Evolutionary conservation across 1,140 invertebrate genomes (phyloP).

Genomic region (Pachypsylla venusta): DNA sequence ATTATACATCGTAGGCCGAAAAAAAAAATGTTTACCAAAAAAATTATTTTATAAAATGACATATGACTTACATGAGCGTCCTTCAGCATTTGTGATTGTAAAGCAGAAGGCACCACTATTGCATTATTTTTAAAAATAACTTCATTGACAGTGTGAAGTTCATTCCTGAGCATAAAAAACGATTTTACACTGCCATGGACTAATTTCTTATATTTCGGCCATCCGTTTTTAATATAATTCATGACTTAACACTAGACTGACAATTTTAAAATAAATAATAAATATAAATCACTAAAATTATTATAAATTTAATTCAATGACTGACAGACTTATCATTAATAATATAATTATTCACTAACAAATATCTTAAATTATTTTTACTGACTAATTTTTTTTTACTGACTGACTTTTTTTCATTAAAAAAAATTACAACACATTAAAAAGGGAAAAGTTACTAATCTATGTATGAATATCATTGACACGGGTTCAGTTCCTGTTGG

Average conservation of each 20-base stretch:
- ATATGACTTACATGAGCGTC: slow-evolving; percentile 3
- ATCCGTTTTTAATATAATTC: slow-evolving; percentile 6
- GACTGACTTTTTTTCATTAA: too few species aligned
- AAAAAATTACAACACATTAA: too few species aligned
- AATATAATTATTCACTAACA: too few species aligned
- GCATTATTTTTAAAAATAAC: slow-evolving; percentile 1
- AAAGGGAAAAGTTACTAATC: too few species aligned
- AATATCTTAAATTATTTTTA: too few species aligned
- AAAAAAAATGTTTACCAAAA: slow-evolving; percentile 8
- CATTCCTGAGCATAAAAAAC: slow-evolving; percentile 17
- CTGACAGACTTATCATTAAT: too few species aligned
- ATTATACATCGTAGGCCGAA: slow-evolving; percentile 11
- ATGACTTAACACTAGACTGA: slow-evolving; percentile 18
- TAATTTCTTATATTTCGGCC: neutral
- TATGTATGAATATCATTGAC: too few species aligned
- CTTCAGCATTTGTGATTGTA: neutral
- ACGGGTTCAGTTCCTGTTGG: too few species aligned
- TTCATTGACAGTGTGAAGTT: slow-evolving; percentile 19
- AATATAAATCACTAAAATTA: too few species aligned
- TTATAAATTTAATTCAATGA: too few species aligned
- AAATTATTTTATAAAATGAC: neutral
- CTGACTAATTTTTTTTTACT: too few species aligned
- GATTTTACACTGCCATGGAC: neutral
- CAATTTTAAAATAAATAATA: too few species aligned
- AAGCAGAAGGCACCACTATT: neutral